Evolutionary conservation across 2,113 vertebrate genomes (phyloP), one percentile per base, ranked within the genome.

Genomic region (Opisthocomus hoazin): DNA sequence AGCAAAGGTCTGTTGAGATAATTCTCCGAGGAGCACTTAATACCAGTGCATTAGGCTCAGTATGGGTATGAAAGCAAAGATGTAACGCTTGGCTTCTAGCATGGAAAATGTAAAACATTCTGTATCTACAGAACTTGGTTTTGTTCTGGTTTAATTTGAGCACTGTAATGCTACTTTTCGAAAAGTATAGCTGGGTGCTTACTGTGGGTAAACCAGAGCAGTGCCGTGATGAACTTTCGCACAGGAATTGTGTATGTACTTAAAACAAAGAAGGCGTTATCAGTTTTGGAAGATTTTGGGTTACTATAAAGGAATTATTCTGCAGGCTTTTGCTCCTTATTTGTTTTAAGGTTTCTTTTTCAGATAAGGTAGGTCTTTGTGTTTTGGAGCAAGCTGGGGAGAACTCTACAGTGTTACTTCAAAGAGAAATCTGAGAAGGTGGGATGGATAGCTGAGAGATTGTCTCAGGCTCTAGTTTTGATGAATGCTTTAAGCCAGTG

Each of bases 371-470:
- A 46, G 43, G 54, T 26, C 83, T 85, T 88, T 88, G 82, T 94
- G 74, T 83, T 94, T 88, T 70, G 58, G 37, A 87, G 29, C 37
- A 54, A 57, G 64, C 86, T 70, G 60, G 43, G 54, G 36, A 73
- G 77, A 81, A 37, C 65, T 90, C 22, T 30, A 85, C 69, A 66
- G 46, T 37, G 27, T 61, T 51, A 48, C 68, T 96, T 93, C 54
- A 56, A 93, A 84, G 90, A 70, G 86, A 68, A 90, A 92, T 78
- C 64, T 77, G 94, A 96, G 92, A 75, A 61, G 51, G 79, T 68
- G 58, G 85, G 85, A n/a, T 70, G 83, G 46, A 64, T 94, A 90
- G 51, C 6, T 0, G 54, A 51, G 73, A 65, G 87, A 65, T 83
- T 91, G 68, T 94, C 63, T 74, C n/a, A 37, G 64, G 80, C 89